These are phyloP conservation scores for Eulemur rubriventer DNA, from an alignment of 2,797 vertebrate species.

Conservation along the genomic window DNA sequence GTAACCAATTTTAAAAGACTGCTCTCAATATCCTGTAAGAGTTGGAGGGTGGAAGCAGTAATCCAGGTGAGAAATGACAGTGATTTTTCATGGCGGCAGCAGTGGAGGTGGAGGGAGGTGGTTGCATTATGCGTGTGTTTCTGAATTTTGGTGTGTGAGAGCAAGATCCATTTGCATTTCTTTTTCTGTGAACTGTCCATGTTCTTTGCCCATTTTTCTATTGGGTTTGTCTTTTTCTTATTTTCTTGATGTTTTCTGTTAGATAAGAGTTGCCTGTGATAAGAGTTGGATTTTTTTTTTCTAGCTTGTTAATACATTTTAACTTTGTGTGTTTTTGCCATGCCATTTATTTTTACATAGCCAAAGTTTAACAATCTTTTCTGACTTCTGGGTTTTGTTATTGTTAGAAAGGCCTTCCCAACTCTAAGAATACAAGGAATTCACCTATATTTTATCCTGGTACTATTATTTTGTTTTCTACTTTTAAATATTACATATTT, in stretches of 20 bases:
- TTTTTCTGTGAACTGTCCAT: neutral
- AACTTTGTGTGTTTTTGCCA: neutral
- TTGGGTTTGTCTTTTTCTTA: neutral
- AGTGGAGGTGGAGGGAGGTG: neutral
- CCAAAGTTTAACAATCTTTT: neutral
- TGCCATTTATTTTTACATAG: neutral
- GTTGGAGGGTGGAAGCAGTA: too few relatives aligned
- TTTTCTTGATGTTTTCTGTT: neutral
- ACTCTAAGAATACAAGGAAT: neutral
- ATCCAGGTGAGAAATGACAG: too few relatives aligned
- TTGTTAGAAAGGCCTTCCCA: neutral
- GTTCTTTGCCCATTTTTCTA: neutral
- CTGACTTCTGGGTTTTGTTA: neutral
- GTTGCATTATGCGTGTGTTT: neutral
- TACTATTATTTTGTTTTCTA: neutral
- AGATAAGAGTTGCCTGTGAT: neutral
- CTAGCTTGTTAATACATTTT: neutral
- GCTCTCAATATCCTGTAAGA: neutral
- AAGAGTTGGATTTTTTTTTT: neutral
- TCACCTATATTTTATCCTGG: neutral
- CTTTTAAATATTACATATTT: neutral
- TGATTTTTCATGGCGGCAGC: too few relatives aligned
- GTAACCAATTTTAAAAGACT: neutral
- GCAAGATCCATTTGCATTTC: neutral
- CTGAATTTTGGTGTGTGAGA: neutral